phyloP scores from a whole-genome alignment of 2,888 invertebrate genomes.

The Helicoverpa assulta region DNA sequence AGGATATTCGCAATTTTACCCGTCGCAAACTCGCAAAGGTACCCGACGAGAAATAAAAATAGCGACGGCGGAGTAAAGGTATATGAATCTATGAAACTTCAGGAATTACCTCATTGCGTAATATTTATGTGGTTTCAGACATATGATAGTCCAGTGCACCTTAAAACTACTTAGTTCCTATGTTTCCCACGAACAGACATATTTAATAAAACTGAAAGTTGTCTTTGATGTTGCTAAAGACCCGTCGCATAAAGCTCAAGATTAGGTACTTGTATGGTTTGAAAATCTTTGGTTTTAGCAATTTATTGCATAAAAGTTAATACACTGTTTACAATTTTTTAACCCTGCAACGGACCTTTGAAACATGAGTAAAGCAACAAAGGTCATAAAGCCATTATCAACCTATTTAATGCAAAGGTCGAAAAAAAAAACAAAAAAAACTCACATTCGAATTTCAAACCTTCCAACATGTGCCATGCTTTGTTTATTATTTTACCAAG shows the following conservation, averaged over 20 bases:
- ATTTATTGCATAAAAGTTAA: neutral
- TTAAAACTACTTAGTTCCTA: neutral
- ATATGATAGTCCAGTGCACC: neutral
- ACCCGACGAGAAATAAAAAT: conserved; percentile 40
- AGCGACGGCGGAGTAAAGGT: conserved; percentile 33
- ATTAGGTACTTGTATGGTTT: too few relatives aligned
- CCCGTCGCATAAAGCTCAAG: too few relatives aligned
- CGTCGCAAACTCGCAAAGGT: conserved; percentile 1
- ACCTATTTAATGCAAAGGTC: conserved; percentile 41
- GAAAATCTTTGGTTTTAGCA: neutral
- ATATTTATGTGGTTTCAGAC: conserved; percentile 4
- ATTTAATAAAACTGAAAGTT: too few relatives aligned
- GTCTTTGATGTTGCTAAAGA: too few relatives aligned
- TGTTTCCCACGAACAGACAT: too few relatives aligned
- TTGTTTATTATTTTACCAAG: conserved; percentile 83
- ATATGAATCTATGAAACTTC: conserved; percentile 32
- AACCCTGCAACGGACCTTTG: conserved; percentile 9
- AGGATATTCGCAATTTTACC: conserved; percentile 6
- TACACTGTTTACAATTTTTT: neutral
- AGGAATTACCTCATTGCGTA: conserved; percentile 41
- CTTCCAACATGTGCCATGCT: conserved; percentile 72
- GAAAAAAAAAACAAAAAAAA: conserved; percentile 34
- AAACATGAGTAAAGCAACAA: conserved; percentile 30
- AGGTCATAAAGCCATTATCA: conserved; percentile 28
- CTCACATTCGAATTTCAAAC: conserved; percentile 44